Evolutionary conservation across 2,888 invertebrate species (phyloP).

Genomic region (Ormyrus rosae): DNA sequence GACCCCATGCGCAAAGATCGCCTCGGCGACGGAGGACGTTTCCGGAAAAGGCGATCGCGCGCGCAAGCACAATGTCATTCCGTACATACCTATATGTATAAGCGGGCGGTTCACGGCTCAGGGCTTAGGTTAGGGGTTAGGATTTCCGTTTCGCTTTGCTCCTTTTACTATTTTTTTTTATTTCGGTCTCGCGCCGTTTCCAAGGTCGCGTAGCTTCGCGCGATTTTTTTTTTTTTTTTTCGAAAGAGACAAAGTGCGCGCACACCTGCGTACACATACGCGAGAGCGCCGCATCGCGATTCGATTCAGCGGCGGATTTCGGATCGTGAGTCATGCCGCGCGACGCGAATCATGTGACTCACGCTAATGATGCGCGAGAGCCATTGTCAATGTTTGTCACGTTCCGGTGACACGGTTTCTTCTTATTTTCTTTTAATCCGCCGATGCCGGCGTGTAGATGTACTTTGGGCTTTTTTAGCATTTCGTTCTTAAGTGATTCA

Average conservation of each 20-base stretch:
- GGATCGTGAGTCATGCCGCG: constrained; percentile 33
- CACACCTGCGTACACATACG: not conserved
- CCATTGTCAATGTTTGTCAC: constrained; percentile 40
- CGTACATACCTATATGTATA: not conserved
- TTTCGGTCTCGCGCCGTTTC: not conserved
- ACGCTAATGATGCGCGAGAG: constrained; percentile 23
- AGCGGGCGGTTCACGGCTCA: constrained; percentile 69
- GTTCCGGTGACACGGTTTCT: constrained; percentile 39
- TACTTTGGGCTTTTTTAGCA: no score
- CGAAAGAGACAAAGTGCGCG: not conserved
- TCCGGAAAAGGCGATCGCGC: constrained; percentile 68
- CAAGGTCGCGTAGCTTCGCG: constrained; percentile 30
- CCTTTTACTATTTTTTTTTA: constrained; percentile 1
- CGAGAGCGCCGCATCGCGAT: not conserved
- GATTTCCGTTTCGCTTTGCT: constrained; percentile 66
- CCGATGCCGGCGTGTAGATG: no score
- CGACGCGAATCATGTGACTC: constrained; percentile 35
- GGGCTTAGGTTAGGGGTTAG: constrained; percentile 70
- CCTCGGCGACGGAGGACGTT: constrained; percentile 69
- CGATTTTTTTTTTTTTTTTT: not conserved
- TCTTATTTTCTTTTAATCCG: constrained; percentile 6
- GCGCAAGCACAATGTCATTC: constrained; percentile 12
- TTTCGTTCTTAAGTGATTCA: no score
- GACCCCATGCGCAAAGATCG: constrained; percentile 66
- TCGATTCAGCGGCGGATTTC: constrained; percentile 10